Percentiles rank a stretch among this genome's conserved stretches.
phyloP scores from a whole-genome alignment of 2,888 invertebrate genomes.

The Rhingia campestris region DNA sequence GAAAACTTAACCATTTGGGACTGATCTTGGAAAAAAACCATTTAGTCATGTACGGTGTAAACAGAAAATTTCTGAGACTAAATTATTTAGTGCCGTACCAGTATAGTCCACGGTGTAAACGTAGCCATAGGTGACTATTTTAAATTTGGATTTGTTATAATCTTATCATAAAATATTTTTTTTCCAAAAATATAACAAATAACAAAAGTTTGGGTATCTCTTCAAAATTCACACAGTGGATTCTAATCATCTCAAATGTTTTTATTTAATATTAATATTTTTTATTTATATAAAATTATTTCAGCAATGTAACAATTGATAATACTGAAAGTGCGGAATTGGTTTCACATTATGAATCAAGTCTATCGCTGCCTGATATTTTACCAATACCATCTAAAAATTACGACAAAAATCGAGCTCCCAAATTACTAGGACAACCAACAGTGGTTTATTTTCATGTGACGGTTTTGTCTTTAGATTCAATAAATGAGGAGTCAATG shows the following conservation, averaged over 20 bases:
- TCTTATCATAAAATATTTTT: too few species aligned
- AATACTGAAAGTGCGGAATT: slow-evolving; percentile 82
- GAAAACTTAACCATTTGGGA: too few species aligned
- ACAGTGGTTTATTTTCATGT: slow-evolving; percentile 96
- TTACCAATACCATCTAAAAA: slow-evolving; percentile 92
- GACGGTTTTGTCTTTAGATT: slow-evolving; percentile 94
- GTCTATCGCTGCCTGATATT: slow-evolving; percentile 92
- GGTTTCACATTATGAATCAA: slow-evolving; percentile 84
- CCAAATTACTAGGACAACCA: slow-evolving; percentile 92
- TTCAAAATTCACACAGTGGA: background rate
- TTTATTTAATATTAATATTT: background rate
- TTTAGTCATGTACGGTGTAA: too few species aligned
- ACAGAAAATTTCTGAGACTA: too few species aligned
- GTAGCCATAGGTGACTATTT: too few species aligned
- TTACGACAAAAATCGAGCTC: slow-evolving; percentile 95
- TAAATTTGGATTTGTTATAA: too few species aligned
- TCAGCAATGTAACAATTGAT: slow-evolving; percentile 75
- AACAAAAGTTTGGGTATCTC: too few species aligned
- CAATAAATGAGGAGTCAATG: slow-evolving; percentile 98
- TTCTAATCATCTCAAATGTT: background rate
- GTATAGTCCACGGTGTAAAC: too few species aligned
- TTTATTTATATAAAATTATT: slow-evolving; percentile 8
- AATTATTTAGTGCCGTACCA: too few species aligned
- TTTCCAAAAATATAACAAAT: too few species aligned
- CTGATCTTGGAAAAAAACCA: too few species aligned